These are phyloP conservation scores for Osedax fenrisi DNA, from an alignment of 2,888 invertebrate genomes.

Conservation along the genomic window DNA sequence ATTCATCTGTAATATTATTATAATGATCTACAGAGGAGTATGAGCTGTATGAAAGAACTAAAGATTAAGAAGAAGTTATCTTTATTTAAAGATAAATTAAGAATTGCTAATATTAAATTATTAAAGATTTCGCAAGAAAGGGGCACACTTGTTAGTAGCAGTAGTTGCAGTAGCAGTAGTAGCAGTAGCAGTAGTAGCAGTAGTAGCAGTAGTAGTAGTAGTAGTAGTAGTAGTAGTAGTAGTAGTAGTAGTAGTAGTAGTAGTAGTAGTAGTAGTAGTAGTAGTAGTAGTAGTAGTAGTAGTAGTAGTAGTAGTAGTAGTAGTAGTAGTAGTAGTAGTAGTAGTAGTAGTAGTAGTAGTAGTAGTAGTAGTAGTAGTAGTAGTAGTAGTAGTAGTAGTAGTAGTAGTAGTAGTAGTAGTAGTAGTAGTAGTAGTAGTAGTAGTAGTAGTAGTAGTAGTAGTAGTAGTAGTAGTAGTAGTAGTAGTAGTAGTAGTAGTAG, in stretches of 20 bases:
- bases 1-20: too few relatives aligned
- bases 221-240: background rate
- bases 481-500: background rate
- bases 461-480: background rate
- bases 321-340: background rate
- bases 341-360: background rate
- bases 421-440: background rate
- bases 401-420: background rate
- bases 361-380: background rate
- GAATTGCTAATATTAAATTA: too few relatives aligned
- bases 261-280: background rate
- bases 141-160: too few relatives aligned
- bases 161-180: background rate
- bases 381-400: background rate
- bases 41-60: too few relatives aligned
- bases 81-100: too few relatives aligned
- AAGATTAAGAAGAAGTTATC: too few relatives aligned
- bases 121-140: too few relatives aligned
- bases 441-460: background rate
- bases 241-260: background rate
- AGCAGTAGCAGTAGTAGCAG: background rate
- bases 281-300: background rate
- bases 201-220: background rate
- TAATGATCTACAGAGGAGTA: too few relatives aligned
- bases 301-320: background rate